Evolutionary conservation across 2,888 invertebrate species (phyloP), one percentile per base, ranked within the genome.

Genomic region (Chydorus sphaericus): DNA sequence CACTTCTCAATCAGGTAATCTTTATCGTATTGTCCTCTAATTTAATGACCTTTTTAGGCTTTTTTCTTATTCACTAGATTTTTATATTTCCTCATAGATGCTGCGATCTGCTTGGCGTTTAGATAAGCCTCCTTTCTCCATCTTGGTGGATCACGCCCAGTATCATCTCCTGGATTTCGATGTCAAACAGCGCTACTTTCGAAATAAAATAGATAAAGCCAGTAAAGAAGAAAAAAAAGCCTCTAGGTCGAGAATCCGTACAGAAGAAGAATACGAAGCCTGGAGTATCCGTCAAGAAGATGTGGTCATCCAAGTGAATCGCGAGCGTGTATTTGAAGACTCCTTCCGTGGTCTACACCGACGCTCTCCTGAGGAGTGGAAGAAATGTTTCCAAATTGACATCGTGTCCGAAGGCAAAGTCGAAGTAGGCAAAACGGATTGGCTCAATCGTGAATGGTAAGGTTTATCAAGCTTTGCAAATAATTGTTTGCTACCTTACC

Each of bases 371-470:
- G 85, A 86, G 65, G 90, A 91, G 67, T 91, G 91, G 91, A 90
- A 89, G 67, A 86, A 88, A 69, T 74, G 89, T 50, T 90, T 91
- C 70, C 90, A 89, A 67, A 89, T 91, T 65, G 87, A 89, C 68
- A 89, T 91, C 65, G 87, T 89, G 0, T 91, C 91, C 70, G 89
- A 90, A 78, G 88, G 87, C 83, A 90, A 91, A 69, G 90, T 91
- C 71, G 91, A 90, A 2, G 90, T 91, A 69, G 91, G 90, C 56
- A 90, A 91, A 71, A 90, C 90, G 30, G 89, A 90, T 56, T 90
- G 90, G 53, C 73, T 91, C 50, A 71, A 91, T 30, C 73, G 90
- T 58, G 91, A 91, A 67, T 91, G 90, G 90, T 91, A 89, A 70
- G 50, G 4, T 26, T 23, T 5, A n/a, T n/a, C n/a, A n/a, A n/a